Percentiles rank a stretch among this genome's conserved stretches.
Evolutionary conservation across 1,140 invertebrate species (phyloP).

Genomic region (Nephila pilipes): DNA sequence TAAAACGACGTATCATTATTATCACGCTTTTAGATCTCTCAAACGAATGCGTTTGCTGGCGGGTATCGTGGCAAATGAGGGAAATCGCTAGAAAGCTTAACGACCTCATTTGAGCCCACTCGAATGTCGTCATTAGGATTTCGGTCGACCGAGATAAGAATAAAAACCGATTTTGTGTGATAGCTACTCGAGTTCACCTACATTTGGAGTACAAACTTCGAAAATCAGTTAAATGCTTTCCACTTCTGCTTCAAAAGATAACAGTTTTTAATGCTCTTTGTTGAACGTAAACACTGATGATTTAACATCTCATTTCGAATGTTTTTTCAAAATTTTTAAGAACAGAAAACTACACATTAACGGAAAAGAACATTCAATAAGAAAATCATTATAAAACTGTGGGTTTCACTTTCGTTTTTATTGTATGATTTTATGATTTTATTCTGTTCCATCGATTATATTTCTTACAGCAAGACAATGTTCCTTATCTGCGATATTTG

Average conservation of each 20-base stretch:
- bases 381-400: too few species aligned
- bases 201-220: conserved; percentile 16
- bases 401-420: too few species aligned
- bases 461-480: too few species aligned
- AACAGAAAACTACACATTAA: too few species aligned
- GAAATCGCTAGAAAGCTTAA: conserved; percentile 8
- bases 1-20: conserved; percentile 12
- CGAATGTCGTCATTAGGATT: conserved; percentile 40
- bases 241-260: conserved; percentile 13
- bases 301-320: not conserved
- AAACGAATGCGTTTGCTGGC: conserved; percentile 44
- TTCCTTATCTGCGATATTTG: too few species aligned
- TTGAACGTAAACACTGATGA: not conserved
- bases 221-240: conserved; percentile 36
- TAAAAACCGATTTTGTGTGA: conserved; percentile 24
- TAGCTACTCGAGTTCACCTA: conserved; percentile 12
- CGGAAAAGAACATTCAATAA: too few species aligned
- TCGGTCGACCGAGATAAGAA: conserved; percentile 44
- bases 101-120: conserved; percentile 51
- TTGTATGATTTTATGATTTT: too few species aligned
- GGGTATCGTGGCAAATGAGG: conserved; percentile 42
- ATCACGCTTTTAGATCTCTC: conserved; percentile 43
- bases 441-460: too few species aligned
- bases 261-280: not conserved
- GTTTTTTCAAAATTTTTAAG: too few species aligned